A percentile compares a stretch with the other conserved stretches of the same genome.
Evolutionary conservation across 2,797 vertebrate species (phyloP).

Genomic region (Ctenopoma kingsleyae): DNA sequence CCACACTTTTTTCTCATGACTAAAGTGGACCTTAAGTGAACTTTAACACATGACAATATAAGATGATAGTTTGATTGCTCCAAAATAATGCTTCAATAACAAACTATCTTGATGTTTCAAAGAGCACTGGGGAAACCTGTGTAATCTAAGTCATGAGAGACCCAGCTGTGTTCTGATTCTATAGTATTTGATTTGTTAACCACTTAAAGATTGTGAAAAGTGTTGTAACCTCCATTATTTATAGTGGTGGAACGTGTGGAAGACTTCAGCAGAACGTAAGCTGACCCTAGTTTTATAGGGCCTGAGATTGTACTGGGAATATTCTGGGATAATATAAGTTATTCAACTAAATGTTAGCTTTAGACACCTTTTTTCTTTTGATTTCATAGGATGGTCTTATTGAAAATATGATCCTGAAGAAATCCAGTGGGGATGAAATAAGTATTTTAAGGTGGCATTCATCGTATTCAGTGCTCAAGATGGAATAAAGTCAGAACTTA

Average conservation of each 20-base stretch:
- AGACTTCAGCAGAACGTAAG: constrained; percentile 27
- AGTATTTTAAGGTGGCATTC: constrained; percentile 22
- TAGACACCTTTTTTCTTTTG: constrained; percentile 23
- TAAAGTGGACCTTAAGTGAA: neutral
- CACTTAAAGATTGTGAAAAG: constrained; percentile 61
- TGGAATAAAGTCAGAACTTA: neutral
- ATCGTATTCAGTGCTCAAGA: neutral
- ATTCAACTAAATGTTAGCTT: constrained; percentile 36
- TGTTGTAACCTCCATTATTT: constrained; percentile 59
- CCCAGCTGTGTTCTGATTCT: constrained; percentile 29
- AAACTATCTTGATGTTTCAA: constrained; percentile 57
- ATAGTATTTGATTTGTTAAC: constrained; percentile 68
- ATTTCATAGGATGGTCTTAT: neutral
- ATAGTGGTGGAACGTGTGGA: constrained; percentile 34
- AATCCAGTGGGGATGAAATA: constrained; percentile 13
- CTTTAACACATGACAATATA: constrained; percentile 4
- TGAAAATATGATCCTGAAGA: constrained; percentile 18
- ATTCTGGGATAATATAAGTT: constrained; percentile 46
- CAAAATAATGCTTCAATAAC: constrained; percentile 43
- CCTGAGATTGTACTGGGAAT: constrained; percentile 27
- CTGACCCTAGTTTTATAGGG: constrained; percentile 84
- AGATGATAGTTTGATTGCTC: constrained; percentile 5
- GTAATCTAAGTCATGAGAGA: constrained; percentile 5
- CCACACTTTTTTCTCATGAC: constrained; percentile 13
- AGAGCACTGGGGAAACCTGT: constrained; percentile 37